Evolutionary conservation across 2,888 invertebrate genomes (phyloP).

Genomic region (Notocelia uddmanniana): DNA sequence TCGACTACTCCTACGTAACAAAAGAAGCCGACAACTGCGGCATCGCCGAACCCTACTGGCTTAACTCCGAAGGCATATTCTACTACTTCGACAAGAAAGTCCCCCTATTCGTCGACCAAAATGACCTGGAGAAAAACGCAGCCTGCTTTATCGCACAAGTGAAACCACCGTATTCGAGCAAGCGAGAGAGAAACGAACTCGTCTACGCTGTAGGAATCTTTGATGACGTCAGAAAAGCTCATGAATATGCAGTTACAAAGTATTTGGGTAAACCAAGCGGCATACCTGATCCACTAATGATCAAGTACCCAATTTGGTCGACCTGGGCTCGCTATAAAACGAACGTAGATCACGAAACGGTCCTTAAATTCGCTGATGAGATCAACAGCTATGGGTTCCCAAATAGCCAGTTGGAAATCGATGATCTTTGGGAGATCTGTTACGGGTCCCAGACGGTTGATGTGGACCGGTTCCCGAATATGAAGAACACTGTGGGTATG

Average conservation of each 20-base stretch:
- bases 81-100: constrained; percentile 87
- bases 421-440: constrained; percentile 88
- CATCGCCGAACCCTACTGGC: constrained; percentile 88
- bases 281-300: constrained; percentile 84
- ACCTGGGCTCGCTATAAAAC: constrained; percentile 87
- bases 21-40: constrained; percentile 86
- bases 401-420: constrained; percentile 87
- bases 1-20: constrained; percentile 84
- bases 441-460: constrained; percentile 87
- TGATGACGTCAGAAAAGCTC: constrained; percentile 84
- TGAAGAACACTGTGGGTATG: constrained; percentile 75
- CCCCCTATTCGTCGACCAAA: constrained; percentile 89
- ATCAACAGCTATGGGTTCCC: constrained; percentile 80
- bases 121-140: constrained; percentile 74
- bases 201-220: constrained; percentile 87
- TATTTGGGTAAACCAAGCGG: constrained; percentile 85
- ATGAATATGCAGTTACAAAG: constrained; percentile 86
- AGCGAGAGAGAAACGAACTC: constrained; percentile 73
- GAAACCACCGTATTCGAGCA: constrained; percentile 77
- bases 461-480: constrained; percentile 82
- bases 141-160: constrained; percentile 83
- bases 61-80: constrained; percentile 88
- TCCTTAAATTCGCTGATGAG: constrained; percentile 81
- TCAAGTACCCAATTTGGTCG: constrained; percentile 88
- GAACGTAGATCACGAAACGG: constrained; percentile 79